phyloP scores from a whole-genome alignment of 2,113 vertebrate genomes.

The Amblyopsis rosae region DNA sequence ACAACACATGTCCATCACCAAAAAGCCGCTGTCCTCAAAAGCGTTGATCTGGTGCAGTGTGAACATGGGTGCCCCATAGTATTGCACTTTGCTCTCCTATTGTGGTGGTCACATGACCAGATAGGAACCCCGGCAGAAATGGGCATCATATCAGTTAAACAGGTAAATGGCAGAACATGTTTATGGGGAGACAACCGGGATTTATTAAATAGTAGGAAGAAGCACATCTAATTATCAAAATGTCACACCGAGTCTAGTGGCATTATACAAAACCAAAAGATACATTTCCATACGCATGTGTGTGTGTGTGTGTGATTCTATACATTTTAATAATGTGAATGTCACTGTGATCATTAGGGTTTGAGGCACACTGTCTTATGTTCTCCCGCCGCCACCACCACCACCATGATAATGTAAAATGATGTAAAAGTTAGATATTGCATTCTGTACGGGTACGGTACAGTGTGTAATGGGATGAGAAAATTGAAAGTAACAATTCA shows the following conservation, averaged over 20 bases:
- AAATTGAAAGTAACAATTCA: constrained; percentile 49
- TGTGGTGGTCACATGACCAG: not conserved
- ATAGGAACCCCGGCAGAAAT: constrained; percentile 2
- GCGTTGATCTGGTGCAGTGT: constrained; percentile 92
- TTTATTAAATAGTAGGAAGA: not conserved
- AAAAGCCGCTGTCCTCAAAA: constrained; percentile 85
- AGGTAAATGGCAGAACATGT: not conserved
- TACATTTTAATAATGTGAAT: not conserved
- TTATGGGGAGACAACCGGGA: constrained; percentile 8
- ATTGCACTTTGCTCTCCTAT: constrained; percentile 74
- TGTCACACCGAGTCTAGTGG: not conserved
- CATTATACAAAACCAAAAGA: not conserved
- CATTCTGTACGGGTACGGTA: constrained; percentile 47
- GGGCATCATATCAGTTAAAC: not conserved
- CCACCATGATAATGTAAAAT: constrained; percentile 15
- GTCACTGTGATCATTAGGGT: not conserved
- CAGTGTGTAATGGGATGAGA: constrained; percentile 60
- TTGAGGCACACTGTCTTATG: not conserved
- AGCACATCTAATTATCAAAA: not conserved
- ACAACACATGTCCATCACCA: constrained; percentile 90
- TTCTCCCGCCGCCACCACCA: not conserved
- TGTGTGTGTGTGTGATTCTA: not conserved
- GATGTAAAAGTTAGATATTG: constrained; percentile 26
- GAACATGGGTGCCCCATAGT: constrained; percentile 77
- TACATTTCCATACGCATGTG: not conserved